Conservation (phyloP, 2,888 invertebrate genomes). For the Copidosoma aretas region DNA sequence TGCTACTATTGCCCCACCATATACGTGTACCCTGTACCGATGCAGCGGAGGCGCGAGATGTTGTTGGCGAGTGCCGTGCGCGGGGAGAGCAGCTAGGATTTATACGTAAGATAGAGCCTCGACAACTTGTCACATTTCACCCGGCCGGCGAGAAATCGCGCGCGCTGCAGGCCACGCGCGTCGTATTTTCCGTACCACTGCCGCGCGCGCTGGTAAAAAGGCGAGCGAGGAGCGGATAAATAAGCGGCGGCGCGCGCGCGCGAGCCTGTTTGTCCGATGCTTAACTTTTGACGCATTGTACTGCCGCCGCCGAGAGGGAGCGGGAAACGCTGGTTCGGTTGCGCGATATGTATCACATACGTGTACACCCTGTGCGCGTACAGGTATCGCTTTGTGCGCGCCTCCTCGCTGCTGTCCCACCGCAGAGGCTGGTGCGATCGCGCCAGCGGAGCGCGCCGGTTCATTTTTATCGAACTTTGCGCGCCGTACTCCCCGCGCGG, state of each 20-base stretch:
- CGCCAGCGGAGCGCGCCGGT: too few relatives aligned
- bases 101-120: constrained; percentile 16
- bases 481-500: too few relatives aligned
- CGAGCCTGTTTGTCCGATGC: not conserved
- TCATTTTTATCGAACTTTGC: too few relatives aligned
- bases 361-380: too few relatives aligned
- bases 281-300: not conserved
- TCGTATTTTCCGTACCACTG: constrained; percentile 17
- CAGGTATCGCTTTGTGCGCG: too few relatives aligned
- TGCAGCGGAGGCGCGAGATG: constrained; percentile 3
- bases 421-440: too few relatives aligned
- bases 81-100: constrained; percentile 10
- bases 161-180: not conserved
- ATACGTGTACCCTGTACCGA: constrained; percentile 19
- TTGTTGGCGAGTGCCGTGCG: not conserved
- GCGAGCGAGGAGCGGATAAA: constrained; percentile 26
- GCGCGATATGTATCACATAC: too few relatives aligned
- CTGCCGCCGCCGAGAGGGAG: too few relatives aligned
- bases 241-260: not conserved
- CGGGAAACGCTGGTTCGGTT: too few relatives aligned
- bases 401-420: too few relatives aligned
- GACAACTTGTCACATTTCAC: constrained; percentile 36
- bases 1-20: too few relatives aligned
- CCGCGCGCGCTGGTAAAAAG: not conserved
- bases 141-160: constrained; percentile 7